Evolutionary conservation across 2,888 invertebrate genomes (phyloP).

Genomic region (Eledona agricola): DNA sequence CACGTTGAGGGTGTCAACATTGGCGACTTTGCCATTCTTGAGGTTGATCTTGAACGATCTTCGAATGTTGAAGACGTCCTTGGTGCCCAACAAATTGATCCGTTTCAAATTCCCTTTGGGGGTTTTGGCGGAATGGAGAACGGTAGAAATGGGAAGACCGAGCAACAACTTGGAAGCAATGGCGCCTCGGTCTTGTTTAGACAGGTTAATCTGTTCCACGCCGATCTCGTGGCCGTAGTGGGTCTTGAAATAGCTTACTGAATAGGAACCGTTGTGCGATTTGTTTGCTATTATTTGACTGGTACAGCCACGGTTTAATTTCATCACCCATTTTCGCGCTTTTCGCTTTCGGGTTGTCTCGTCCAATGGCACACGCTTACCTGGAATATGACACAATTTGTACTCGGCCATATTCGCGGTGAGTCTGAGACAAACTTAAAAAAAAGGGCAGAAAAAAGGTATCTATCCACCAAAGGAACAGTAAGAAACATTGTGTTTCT

Average conservation of each 20-base stretch:
- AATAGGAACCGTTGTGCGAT: conserved; percentile 14
- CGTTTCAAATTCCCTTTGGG: conserved; percentile 21
- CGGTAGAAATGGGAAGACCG: conserved; percentile 28
- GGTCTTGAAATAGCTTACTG: conserved; percentile 38
- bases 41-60: conserved; percentile 25
- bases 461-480: no score
- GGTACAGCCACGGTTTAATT: conserved; percentile 34
- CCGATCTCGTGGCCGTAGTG: conserved; percentile 36
- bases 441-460: neutral
- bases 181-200: conserved; percentile 32
- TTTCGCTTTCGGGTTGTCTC: conserved; percentile 25
- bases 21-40: conserved; percentile 8
- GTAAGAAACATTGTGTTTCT: no score
- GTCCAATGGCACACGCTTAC: conserved; percentile 19
- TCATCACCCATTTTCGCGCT: conserved; percentile 20
- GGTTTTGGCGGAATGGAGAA: conserved; percentile 26
- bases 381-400: conserved; percentile 11
- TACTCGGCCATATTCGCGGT: no score
- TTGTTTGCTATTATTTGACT: conserved; percentile 35
- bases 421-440: conserved; percentile 1
- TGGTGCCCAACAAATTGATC: conserved; percentile 24
- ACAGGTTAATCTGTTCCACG: conserved; percentile 35
- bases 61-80: conserved; percentile 30
- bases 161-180: conserved; percentile 36
- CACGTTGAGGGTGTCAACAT: conserved; percentile 1